Evolutionary conservation across 2,888 invertebrate species (phyloP), one percentile per base, ranked within the genome.

Genomic region (Mythimna vitellina): DNA sequence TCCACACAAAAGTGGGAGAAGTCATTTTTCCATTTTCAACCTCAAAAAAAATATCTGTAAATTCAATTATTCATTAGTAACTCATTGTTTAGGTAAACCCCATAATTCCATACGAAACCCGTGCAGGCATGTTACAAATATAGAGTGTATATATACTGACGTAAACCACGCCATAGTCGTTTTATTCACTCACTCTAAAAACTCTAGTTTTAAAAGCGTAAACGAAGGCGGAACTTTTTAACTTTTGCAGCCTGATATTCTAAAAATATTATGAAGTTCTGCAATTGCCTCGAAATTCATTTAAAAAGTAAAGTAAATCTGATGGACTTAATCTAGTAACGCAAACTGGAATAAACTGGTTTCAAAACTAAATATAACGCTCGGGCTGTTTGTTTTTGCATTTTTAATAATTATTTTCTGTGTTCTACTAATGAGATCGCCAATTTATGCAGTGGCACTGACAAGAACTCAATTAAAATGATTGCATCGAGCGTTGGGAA

Each of bases 181-280:
- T 72, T 54, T 22, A 82, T 60, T 58, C 22, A 32, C 63, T 82
- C 69, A 60, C 53, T 68, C 57, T 73, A 74, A 82, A 74, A 70
- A 61, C 61, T 54, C 49, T 62, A 78, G 64, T 60, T 82, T 83
- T 65, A 66, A 65, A 73, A 80, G 60, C 80, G 32, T 67, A 66
- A 80, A 66, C 63, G 60, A 66, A 73, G 25, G 56, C 65, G 22
- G 20, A 64, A 74, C 57, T 70, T 65, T 80, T 79, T 70, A 79
- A 80, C 80, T 80, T 80, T 74, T 74, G 66, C 69, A 65, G 69
- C 56, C 65, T 54, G 83, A 83, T 80, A 80, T 80, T 80, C 76
- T 57, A 49, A 66, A 80, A 82, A 82, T 69, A 82, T 82, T 65
- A 73, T 67, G 49, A 74, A 83, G 66, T 74, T 69, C 20, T 66